These are phyloP conservation scores for Drosophila mimica DNA, from an alignment of 2,888 invertebrate species.

Conservation along the genomic window DNA sequence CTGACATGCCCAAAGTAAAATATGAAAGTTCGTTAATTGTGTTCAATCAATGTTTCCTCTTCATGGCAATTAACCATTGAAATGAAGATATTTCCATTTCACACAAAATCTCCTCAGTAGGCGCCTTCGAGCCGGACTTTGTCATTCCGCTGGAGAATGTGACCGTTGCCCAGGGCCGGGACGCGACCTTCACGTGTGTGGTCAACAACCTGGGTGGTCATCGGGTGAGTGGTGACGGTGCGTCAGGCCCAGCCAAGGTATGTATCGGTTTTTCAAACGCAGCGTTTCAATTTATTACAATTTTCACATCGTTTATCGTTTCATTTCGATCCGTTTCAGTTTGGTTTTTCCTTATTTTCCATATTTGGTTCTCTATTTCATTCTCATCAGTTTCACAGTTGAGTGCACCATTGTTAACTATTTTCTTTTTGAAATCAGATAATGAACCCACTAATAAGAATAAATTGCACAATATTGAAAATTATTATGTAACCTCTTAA, in stretches of 20 bases:
- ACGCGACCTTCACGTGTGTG: constrained; percentile 92
- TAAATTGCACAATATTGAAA: constrained; percentile 61
- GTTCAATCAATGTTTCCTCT: constrained; percentile 73
- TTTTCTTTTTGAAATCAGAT: constrained; percentile 24
- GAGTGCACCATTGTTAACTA: constrained; percentile 57
- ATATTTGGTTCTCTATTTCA: constrained; percentile 10
- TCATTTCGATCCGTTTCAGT: constrained; percentile 8
- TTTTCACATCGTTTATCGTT: constrained; percentile 17
- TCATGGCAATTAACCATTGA: constrained; percentile 68
- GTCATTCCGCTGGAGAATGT: constrained; percentile 91
- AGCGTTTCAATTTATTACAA: constrained; percentile 59
- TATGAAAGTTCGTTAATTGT: constrained; percentile 68
- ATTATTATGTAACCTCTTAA: constrained; percentile 56
- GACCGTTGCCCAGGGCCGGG: constrained; percentile 91
- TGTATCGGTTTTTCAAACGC: constrained; percentile 87
- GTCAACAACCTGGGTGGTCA: constrained; percentile 91
- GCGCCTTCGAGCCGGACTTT: constrained; percentile 91
- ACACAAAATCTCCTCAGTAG: constrained; percentile 85
- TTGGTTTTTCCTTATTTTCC: constrained; percentile 10
- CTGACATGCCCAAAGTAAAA: constrained; percentile 19
- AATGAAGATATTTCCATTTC: constrained; percentile 84
- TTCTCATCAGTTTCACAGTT: constrained; percentile 44
- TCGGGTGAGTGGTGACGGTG: constrained; percentile 94
- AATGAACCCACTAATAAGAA: constrained; percentile 19
- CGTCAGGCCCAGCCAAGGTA: constrained; percentile 92